These are phyloP conservation scores for Eidolon helvum DNA, from an alignment of 2,113 vertebrate species.

Conservation along the genomic window DNA sequence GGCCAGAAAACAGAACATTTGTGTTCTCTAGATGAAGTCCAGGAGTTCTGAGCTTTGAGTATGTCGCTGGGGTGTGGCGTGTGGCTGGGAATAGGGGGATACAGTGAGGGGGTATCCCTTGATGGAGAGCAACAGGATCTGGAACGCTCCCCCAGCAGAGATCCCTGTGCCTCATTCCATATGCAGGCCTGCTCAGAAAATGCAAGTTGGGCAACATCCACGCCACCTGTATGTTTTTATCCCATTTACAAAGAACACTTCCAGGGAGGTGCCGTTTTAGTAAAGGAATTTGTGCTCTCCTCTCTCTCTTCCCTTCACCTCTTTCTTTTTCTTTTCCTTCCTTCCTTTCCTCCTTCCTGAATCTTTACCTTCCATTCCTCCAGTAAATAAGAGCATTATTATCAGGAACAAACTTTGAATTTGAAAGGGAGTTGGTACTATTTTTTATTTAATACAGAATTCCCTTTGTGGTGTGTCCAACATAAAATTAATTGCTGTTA, in stretches of 20 bases:
- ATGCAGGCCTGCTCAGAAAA: neutral
- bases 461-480: neutral
- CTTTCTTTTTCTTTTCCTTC: neutral
- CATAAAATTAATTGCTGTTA: neutral
- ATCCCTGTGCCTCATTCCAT: neutral
- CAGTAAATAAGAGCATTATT: neutral
- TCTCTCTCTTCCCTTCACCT: neutral
- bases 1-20: neutral
- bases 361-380: neutral
- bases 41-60: neutral
- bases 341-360: neutral
- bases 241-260: neutral
- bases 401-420: neutral
- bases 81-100: neutral
- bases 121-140: neutral
- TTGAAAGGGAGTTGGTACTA: neutral
- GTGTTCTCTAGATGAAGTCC: neutral
- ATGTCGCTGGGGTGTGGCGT: neutral
- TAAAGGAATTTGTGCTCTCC: neutral
- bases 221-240: neutral
- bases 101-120: no score
- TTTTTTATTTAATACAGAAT: no score
- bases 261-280: neutral
- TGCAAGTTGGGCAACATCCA: neutral
- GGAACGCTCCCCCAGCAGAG: neutral